These are phyloP conservation scores for Aphyosemion australe DNA, from an alignment of 2,113 vertebrate species.

Conservation along the genomic window DNA sequence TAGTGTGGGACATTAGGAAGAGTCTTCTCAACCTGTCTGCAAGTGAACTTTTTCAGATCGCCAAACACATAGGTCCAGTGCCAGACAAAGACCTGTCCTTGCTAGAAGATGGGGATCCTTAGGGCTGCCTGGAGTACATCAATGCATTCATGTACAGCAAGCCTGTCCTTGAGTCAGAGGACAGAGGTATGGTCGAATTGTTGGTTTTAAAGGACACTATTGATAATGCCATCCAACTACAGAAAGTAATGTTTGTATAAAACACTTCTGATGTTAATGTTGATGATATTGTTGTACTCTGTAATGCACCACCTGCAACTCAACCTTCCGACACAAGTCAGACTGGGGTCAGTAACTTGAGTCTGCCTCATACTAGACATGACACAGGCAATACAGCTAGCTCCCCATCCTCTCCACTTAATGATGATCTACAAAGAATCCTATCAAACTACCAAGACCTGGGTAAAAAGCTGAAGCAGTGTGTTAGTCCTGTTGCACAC, in stretches of 20 bases:
- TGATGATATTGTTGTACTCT: not conserved
- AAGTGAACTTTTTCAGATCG: not conserved
- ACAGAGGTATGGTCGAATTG: not conserved
- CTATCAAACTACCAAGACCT: not conserved
- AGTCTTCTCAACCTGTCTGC: not conserved
- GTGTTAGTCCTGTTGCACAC: not conserved
- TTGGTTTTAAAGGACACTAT: not conserved
- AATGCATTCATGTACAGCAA: not conserved
- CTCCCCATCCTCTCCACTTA: too few species aligned
- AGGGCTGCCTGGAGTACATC: not conserved
- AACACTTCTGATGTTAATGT: not conserved
- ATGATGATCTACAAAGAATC: not conserved
- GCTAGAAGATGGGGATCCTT: not conserved
- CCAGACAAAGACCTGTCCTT: not conserved
- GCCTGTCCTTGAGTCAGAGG: not conserved
- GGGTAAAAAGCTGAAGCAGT: not conserved
- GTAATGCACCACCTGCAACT: too few species aligned
- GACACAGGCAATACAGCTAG: too few species aligned
- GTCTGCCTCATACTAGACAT: too few species aligned
- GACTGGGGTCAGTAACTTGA: too few species aligned
- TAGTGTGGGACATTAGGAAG: not conserved
- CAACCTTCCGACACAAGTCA: too few species aligned
- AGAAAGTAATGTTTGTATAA: not conserved
- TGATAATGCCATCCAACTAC: not conserved
- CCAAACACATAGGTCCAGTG: not conserved